Conservation (phyloP, 2,113 vertebrate species). For the Rhinolophus sinicus region DNA sequence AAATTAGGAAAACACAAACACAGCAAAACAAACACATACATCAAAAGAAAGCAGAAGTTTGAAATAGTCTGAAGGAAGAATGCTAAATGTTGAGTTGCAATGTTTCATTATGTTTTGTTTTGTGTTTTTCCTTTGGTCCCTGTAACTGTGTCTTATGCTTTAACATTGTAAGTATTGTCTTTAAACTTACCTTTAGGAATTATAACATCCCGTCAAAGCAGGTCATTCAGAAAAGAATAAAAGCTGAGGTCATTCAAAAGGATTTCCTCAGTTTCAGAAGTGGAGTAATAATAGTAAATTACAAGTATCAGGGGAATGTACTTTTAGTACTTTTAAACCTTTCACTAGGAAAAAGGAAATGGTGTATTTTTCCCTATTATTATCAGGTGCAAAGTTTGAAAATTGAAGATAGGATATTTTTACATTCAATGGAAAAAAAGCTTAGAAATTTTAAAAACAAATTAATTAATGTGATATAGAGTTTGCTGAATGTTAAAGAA, state of each 20-base stretch:
- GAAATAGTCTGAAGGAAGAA: not conserved
- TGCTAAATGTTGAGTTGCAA: not conserved
- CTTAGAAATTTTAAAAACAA: not conserved
- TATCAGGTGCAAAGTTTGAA: slow-evolving; percentile 53
- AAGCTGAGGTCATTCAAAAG: slow-evolving; percentile 68
- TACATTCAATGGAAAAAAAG: slow-evolving; percentile 36
- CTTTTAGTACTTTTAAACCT: slow-evolving; percentile 53
- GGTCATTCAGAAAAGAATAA: slow-evolving; percentile 64
- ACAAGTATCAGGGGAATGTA: slow-evolving; percentile 49
- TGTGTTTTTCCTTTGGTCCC: not conserved
- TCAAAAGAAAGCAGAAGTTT: slow-evolving; percentile 24
- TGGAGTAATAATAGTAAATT: slow-evolving; percentile 73
- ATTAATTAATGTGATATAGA: not conserved
- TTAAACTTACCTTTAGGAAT: slow-evolving; percentile 39
- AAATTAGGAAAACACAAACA: slow-evolving; percentile 38
- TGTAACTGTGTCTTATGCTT: not conserved
- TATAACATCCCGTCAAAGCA: slow-evolving; percentile 44
- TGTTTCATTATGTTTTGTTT: not conserved
- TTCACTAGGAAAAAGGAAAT: slow-evolving; percentile 61
- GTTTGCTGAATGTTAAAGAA: not conserved
- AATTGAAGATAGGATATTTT: slow-evolving; percentile 9
- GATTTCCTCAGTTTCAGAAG: slow-evolving; percentile 70
- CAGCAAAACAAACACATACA: not conserved
- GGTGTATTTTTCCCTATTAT: not conserved
- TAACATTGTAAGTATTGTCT: slow-evolving; percentile 17